These are phyloP conservation scores for Gastracanthus pulcherrimus DNA, from an alignment of 2,888 invertebrate genomes.

Conservation along the genomic window DNA sequence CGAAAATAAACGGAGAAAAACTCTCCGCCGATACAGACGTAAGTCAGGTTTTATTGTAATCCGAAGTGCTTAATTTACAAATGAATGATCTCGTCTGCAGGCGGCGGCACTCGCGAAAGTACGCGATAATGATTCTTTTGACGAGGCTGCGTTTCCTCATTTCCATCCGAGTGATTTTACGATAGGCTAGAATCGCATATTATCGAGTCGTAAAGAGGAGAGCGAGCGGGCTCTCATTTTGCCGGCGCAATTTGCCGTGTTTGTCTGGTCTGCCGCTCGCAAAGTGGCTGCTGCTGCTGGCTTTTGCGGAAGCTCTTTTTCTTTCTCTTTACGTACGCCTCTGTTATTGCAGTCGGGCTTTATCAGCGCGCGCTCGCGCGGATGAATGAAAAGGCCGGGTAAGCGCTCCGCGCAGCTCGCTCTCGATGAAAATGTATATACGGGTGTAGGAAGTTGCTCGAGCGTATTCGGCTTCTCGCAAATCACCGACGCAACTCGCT, in stretches of 20 bases:
- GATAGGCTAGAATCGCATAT: background rate
- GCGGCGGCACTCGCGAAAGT: background rate
- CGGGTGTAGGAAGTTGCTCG: background rate
- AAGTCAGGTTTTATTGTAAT: background rate
- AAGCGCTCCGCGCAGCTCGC: background rate
- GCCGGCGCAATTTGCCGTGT: no score
- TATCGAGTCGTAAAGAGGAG: conserved; percentile 31
- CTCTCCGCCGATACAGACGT: background rate
- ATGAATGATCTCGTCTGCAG: background rate
- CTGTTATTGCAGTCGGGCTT: background rate
- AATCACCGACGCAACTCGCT: background rate
- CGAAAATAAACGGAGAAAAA: background rate
- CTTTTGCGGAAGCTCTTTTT: conserved; percentile 1
- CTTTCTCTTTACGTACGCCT: background rate
- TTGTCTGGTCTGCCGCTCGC: no score
- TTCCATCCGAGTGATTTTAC: conserved; percentile 30
- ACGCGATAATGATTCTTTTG: background rate
- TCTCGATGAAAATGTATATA: background rate
- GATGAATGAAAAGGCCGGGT: background rate
- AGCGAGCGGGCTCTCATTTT: background rate
- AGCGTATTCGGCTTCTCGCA: background rate
- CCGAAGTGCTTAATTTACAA: background rate
- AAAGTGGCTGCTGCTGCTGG: no score
- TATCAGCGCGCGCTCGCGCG: background rate
- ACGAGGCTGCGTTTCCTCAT: background rate